Conservation (phyloP, 2,888 invertebrate species). For the Leptarthrus brevirostris region DNA sequence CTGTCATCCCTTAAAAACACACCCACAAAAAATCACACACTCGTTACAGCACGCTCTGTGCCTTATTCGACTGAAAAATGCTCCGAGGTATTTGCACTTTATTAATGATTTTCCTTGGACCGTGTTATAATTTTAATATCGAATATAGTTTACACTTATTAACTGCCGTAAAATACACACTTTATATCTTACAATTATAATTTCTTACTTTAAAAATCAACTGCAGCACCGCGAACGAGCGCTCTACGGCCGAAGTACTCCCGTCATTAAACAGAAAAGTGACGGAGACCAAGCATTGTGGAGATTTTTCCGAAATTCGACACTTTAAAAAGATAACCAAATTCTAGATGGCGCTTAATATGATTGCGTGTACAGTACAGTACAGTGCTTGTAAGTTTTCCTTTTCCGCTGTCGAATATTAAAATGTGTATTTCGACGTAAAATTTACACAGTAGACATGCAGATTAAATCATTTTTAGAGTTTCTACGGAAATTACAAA, state of each 20-base stretch:
- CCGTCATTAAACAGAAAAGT: slow-evolving; percentile 23
- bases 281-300: not conserved
- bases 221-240: slow-evolving; percentile 20
- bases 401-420: too few relatives aligned
- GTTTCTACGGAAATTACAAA: too few relatives aligned
- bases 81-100: slow-evolving; percentile 27
- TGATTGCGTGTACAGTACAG: too few relatives aligned
- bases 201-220: slow-evolving; percentile 1
- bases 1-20: slow-evolving; percentile 44
- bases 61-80: slow-evolving; percentile 11
- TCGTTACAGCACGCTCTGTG: slow-evolving; percentile 1
- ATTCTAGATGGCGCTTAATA: too few relatives aligned
- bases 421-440: too few relatives aligned
- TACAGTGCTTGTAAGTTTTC: too few relatives aligned
- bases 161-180: too few relatives aligned
- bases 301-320: not conserved
- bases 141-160: not conserved
- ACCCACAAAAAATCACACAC: slow-evolving; percentile 42
- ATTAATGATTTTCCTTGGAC: not conserved
- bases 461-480: too few relatives aligned
- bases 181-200: too few relatives aligned
- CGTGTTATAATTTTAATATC: not conserved
- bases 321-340: too few relatives aligned
- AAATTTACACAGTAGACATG: too few relatives aligned
- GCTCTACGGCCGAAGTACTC: slow-evolving; percentile 13